A percentile compares a stretch with the other conserved stretches of the same genome.
Evolutionary conservation across 1,140 invertebrate species (phyloP).

Genomic region (Cylas formicarius): DNA sequence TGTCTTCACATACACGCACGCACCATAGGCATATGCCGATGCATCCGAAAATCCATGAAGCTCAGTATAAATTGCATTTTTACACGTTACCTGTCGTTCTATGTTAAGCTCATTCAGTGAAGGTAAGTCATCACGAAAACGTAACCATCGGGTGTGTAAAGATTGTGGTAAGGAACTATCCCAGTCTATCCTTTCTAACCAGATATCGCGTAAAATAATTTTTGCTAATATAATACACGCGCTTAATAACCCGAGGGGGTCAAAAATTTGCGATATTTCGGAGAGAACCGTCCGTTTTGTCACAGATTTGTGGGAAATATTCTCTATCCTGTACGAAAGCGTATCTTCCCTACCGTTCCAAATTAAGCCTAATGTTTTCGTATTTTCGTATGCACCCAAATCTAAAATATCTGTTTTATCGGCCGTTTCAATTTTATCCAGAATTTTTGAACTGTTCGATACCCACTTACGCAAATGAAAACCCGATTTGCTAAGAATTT

Average conservation of each 20-base stretch:
- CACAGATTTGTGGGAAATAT: conserved; percentile 1
- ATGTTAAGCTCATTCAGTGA: not conserved
- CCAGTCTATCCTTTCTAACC: conserved; percentile 19
- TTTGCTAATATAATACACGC: conserved; percentile 20
- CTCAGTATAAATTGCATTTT: no score
- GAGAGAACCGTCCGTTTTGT: conserved; percentile 13
- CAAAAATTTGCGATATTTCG: conserved; percentile 20
- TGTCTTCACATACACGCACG: conserved; percentile 37
- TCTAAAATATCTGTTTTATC: not conserved
- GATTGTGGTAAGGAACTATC: conserved; percentile 17
- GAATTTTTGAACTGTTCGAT: conserved; percentile 21
- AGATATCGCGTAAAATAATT: conserved; percentile 22
- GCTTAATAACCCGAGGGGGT: conserved; percentile 25
- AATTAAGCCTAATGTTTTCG: no score
- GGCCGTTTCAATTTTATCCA: not conserved
- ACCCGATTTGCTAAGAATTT: conserved; percentile 4
- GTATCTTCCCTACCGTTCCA: no score
- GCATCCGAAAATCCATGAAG: conserved; percentile 42
- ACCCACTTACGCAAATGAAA: conserved; percentile 42
- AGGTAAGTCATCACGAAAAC: conserved; percentile 5
- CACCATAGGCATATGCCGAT: conserved; percentile 38
- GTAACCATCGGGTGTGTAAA: conserved; percentile 4
- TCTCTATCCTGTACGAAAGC: no score
- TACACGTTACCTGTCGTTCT: conserved; percentile 4
- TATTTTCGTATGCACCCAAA: not conserved